Conservation (phyloP, 64 coral and sea anemone genomes). For the Dendrophyllia cribrosa region DNA sequence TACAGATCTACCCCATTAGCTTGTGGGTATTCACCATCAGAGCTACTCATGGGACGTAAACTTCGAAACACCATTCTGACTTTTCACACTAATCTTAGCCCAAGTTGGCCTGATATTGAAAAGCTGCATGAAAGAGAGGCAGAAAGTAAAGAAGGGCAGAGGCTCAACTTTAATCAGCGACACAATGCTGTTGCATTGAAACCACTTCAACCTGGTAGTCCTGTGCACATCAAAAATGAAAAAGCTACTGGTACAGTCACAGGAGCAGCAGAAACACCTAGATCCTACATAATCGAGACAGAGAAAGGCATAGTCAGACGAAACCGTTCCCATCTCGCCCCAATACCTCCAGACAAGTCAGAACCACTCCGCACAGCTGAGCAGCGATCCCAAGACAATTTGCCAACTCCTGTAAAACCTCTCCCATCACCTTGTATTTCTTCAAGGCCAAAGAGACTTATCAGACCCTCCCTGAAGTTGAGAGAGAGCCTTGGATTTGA, state of each 20-base stretch:
- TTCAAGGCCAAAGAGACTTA: background rate
- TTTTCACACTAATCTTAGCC: background rate
- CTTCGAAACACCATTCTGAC: slow-evolving; percentile 30
- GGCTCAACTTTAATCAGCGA: slow-evolving; percentile 14
- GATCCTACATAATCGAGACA: slow-evolving; percentile 42
- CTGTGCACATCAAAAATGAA: slow-evolving; percentile 36
- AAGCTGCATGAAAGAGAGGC: background rate
- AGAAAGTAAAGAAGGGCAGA: slow-evolving; percentile 23
- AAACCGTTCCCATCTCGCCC: slow-evolving; percentile 44
- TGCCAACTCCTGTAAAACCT: background rate
- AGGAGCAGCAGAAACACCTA: slow-evolving; percentile 34
- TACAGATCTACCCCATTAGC: slow-evolving; percentile 58
- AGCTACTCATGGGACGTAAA: slow-evolving; percentile 50
- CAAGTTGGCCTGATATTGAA: slow-evolving; percentile 21
- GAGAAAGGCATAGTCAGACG: slow-evolving; percentile 9
- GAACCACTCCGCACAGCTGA: background rate
- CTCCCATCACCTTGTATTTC: background rate
- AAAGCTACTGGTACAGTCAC: slow-evolving; percentile 8
- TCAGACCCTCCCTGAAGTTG: background rate
- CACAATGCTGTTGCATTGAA: background rate
- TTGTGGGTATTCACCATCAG: slow-evolving; percentile 48
- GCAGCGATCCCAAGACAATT: background rate
- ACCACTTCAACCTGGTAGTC: slow-evolving; percentile 34
- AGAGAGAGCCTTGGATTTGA: too few relatives aligned
- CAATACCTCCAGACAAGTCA: background rate